These are phyloP conservation scores for Brachionus paranguensis DNA, from an alignment of 1,140 invertebrate genomes.

Conservation along the genomic window DNA sequence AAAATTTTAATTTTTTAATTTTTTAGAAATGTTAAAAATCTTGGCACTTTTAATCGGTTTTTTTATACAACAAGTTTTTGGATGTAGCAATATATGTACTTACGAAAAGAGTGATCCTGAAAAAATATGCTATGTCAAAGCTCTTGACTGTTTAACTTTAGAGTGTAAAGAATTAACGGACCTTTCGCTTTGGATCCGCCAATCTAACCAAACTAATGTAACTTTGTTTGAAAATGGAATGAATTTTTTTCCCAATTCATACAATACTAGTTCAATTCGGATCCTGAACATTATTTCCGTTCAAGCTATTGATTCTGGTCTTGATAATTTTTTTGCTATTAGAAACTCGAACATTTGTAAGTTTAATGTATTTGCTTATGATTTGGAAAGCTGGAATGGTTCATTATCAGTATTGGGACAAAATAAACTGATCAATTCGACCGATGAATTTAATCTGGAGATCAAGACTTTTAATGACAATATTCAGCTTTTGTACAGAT, in stretches of 20 bases:
- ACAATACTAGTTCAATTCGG: not conserved
- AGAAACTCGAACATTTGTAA: not conserved
- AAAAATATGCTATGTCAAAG: not conserved
- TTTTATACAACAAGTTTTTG: not conserved
- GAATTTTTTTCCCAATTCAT: not conserved
- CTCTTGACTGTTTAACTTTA: not conserved
- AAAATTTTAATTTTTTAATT: not conserved
- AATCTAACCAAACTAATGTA: not conserved
- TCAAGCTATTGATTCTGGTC: not conserved
- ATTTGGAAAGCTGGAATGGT: not conserved
- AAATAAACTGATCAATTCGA: not conserved
- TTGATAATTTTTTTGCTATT: not conserved
- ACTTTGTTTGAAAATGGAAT: not conserved
- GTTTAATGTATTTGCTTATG: not conserved
- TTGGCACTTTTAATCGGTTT: not conserved
- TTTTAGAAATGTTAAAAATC: slow-evolving; percentile 13
- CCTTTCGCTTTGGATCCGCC: not conserved
- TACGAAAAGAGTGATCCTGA: not conserved
- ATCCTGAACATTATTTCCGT: not conserved
- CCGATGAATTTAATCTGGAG: not conserved
- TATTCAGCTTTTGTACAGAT: not conserved
- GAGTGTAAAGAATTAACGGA: not conserved
- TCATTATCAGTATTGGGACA: not conserved
- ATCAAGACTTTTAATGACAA: not conserved
- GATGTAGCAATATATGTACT: not conserved